Evolutionary conservation across 2,888 invertebrate genomes (phyloP), one percentile per base, ranked within the genome.

Genomic region (Andricus curvator): DNA sequence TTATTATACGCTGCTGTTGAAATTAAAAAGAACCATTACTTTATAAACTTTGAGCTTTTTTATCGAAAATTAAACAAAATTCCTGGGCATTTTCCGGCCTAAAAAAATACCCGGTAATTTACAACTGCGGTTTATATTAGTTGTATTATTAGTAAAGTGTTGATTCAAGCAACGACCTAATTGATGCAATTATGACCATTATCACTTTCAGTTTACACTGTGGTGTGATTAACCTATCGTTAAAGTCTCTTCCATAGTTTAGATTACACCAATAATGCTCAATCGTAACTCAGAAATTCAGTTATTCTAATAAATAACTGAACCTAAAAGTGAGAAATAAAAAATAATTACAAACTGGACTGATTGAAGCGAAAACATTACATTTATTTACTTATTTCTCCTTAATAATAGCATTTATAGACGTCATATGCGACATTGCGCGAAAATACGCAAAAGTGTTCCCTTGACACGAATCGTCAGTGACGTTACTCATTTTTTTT

Each of bases 371-470:
- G 1, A 29, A 33, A 51, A 51, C 56, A 56, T 29, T 74, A 70
- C 20, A 25, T 25, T 62, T 33, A n/a, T 56, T 56, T 74, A n/a
- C 56, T 56, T 56, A 33, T 15, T 74, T 22, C 15, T 33, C 37
- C 51, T 56, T 56, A 15, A 56, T 70, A 29, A 33, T 17, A 48
- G 5, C 68, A 51, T 74, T 60, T 33, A 74, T 33, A 74, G 33
- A 74, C 56, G 74, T 74, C 37, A 56, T 33, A 33, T 56, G 74
- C n/a, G 56, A 33, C 56, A 74, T 74, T 74, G 37, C 33, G 74
- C 56, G 37, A 74, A 74, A 74, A 74, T 74, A 56, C n/a, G 56
- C 56, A 37, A 74, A 74, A 56, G 74, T 74, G 60, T 74, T 74
- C 13, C 74, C 74, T 74, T 74, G 74, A 56, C 74, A 74, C 56